Evolutionary conservation across 2,888 invertebrate genomes (phyloP).

Genomic region (Lissonota sp.): DNA sequence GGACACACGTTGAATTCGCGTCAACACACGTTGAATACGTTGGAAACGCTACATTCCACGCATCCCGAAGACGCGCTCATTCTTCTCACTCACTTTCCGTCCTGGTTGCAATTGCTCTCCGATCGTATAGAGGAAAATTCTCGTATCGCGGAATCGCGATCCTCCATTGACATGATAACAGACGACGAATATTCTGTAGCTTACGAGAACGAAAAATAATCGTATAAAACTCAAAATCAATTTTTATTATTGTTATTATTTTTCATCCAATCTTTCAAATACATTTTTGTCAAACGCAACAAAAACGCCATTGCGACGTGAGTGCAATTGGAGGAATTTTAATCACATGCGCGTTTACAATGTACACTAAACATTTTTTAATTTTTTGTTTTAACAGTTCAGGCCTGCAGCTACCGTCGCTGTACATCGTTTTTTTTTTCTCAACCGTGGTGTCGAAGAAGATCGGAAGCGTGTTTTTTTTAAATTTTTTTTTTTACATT

Average conservation of each 20-base stretch:
- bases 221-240: constrained; percentile 32
- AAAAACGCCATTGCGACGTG: constrained; percentile 67
- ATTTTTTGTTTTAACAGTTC: constrained; percentile 64
- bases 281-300: constrained; percentile 68
- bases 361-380: constrained; percentile 66
- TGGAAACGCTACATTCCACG: constrained; percentile 68
- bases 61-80: constrained; percentile 69
- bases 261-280: constrained; percentile 72
- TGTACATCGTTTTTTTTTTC: constrained; percentile 48
- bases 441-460: constrained; percentile 62
- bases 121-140: constrained; percentile 42
- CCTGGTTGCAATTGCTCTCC: constrained; percentile 72
- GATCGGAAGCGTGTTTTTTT: constrained; percentile 56
- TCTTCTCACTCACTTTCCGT: constrained; percentile 76
- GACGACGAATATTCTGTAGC: constrained; percentile 10
- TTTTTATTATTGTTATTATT: constrained; percentile 64
- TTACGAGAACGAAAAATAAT: constrained; percentile 20
- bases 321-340: constrained; percentile 73
- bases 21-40: constrained; percentile 64
- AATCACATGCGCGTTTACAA: constrained; percentile 68
- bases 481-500: constrained; percentile 40
- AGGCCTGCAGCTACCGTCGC: constrained; percentile 67
- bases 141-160: background rate
- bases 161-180: background rate
- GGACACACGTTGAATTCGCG: constrained; percentile 71